Conservation (phyloP, 2,113 vertebrate species). For the Acrocephalus arundinaceus region DNA sequence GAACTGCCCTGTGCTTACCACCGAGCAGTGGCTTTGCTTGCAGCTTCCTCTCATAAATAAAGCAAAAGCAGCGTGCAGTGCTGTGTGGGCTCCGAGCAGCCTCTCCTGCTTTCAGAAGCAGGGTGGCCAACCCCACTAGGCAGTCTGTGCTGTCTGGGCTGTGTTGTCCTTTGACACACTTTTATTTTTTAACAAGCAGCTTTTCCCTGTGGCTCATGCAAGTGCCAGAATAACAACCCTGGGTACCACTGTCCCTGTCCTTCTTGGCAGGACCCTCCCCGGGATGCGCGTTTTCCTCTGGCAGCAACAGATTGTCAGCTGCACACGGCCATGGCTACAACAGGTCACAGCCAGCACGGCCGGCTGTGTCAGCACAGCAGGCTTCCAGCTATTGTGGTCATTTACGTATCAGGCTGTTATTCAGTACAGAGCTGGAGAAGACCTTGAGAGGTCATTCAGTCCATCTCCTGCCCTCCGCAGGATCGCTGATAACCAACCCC, state of each 20-base stretch:
- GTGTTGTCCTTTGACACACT: neutral
- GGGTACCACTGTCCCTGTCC: neutral
- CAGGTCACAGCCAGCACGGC: neutral
- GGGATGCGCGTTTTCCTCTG: accelerated
- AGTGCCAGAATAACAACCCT: neutral
- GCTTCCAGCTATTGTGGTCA: neutral
- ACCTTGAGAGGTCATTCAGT: slow-evolving; percentile 36
- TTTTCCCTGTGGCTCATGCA: neutral
- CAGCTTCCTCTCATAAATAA: neutral
- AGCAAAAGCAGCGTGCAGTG: neutral
- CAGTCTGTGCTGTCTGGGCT: neutral
- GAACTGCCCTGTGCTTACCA: neutral
- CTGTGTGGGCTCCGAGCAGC: neutral
- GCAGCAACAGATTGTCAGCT: neutral
- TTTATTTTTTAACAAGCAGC: neutral
- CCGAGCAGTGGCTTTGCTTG: neutral
- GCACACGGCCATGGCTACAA: accelerated
- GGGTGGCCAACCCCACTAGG: neutral
- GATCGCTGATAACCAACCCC: neutral
- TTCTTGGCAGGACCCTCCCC: neutral
- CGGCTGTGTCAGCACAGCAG: slow-evolving; percentile 9
- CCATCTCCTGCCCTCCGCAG: neutral
- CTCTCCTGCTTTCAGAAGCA: neutral
- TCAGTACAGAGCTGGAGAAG: neutral
- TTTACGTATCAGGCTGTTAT: neutral